Percentiles rank a stretch among this genome's conserved stretches.
These are phyloP conservation scores for Centropristis striata DNA, from an alignment of 2,113 vertebrate species.

Conservation along the genomic window DNA sequence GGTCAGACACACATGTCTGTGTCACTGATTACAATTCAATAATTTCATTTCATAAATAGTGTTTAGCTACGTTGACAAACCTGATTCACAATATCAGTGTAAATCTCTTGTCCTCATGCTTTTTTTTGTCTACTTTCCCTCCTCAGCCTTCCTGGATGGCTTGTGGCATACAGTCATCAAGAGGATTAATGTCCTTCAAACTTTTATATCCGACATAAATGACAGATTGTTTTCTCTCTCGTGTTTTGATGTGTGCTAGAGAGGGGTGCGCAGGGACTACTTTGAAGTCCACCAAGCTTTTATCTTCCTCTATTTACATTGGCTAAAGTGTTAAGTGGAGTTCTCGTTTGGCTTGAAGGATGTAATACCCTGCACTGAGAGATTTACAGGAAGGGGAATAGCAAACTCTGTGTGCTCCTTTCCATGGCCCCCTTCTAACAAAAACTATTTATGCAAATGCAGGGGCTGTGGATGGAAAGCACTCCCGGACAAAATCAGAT, in stretches of 20 bases:
- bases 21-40: background rate
- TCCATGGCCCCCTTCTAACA: conserved; percentile 40
- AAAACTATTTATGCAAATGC: conserved; percentile 77
- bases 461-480: conserved; percentile 41
- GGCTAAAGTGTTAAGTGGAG: conserved; percentile 76
- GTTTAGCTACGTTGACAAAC: background rate
- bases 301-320: conserved; percentile 74
- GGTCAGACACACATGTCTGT: no score
- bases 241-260: conserved; percentile 61
- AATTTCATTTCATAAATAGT: background rate
- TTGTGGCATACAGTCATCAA: conserved; percentile 51
- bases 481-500: conserved; percentile 70
- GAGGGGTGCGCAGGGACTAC: conserved; percentile 16
- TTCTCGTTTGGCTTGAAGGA: conserved; percentile 67
- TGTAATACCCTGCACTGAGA: conserved; percentile 65
- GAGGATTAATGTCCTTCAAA: conserved; percentile 65
- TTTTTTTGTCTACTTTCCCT: background rate
- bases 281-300: conserved; percentile 75
- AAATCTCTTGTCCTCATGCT: conserved; percentile 15
- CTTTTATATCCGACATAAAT: conserved; percentile 58
- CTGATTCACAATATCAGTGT: conserved; percentile 15
- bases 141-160: conserved; percentile 20
- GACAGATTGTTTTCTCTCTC: conserved; percentile 61
- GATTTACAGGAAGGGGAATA: conserved; percentile 67
- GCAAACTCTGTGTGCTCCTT: conserved; percentile 44